phyloP scores from a whole-genome alignment of 2,113 vertebrate species.

The Electrona antarctica region DNA sequence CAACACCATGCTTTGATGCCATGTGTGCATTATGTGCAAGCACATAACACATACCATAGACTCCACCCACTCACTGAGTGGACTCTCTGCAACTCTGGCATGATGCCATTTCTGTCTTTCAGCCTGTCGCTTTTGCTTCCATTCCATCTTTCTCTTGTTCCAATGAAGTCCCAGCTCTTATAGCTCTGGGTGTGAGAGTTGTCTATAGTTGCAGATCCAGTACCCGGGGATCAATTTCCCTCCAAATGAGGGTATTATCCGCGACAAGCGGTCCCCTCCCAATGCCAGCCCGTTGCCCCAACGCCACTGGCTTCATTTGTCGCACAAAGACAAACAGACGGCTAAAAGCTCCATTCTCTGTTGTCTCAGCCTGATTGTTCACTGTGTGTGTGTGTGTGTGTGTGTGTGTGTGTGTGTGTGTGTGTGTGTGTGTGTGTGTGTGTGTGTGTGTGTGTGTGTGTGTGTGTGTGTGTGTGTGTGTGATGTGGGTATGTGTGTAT shows the following conservation, averaged over 20 bases:
- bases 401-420: too few relatives aligned
- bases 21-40: too few relatives aligned
- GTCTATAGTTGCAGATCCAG: constrained; percentile 49
- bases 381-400: constrained; percentile 26
- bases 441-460: too few relatives aligned
- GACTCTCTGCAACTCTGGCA: not conserved
- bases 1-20: too few relatives aligned
- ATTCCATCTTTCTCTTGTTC: constrained; percentile 29
- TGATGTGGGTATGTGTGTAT: not conserved
- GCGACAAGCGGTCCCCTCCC: constrained; percentile 64
- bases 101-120: constrained; percentile 16
- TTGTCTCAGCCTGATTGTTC: constrained; percentile 55
- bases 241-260: constrained; percentile 72
- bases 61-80: too few relatives aligned
- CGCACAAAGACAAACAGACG: constrained; percentile 59
- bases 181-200: constrained; percentile 53
- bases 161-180: constrained; percentile 54
- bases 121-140: not conserved
- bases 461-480: too few relatives aligned
- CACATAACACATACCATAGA: too few relatives aligned
- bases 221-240: constrained; percentile 66
- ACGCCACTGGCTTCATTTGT: constrained; percentile 64
- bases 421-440: not conserved
- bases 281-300: constrained; percentile 53
- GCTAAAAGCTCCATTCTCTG: constrained; percentile 49